A percentile compares a stretch with the other conserved stretches of the same genome.
Conservation (phyloP, 2,113 vertebrate species). For the Gnathochromis pfefferi region DNA sequence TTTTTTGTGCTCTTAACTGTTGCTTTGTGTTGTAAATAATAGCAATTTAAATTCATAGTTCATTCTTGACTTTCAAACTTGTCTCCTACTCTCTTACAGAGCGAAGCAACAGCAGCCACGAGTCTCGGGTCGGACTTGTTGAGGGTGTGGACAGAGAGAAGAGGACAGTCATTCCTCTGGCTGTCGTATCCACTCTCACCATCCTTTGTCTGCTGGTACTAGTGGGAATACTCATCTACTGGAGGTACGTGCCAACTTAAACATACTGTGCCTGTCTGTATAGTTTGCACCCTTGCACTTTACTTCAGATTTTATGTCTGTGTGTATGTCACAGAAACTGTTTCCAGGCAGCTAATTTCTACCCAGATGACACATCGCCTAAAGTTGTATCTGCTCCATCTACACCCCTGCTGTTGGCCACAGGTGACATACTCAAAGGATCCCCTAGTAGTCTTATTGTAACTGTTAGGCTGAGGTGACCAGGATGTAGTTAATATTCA, state of each 20-base stretch:
- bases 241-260: slow-evolving; percentile 81
- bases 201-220: slow-evolving; percentile 93
- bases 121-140: slow-evolving; percentile 89
- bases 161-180: slow-evolving; percentile 90
- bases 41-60: background rate
- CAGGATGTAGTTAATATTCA: background rate
- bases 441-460: background rate
- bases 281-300: background rate
- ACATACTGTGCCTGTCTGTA: background rate
- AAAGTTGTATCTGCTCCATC: slow-evolving; percentile 84
- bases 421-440: slow-evolving; percentile 72
- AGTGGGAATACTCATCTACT: slow-evolving; percentile 97
- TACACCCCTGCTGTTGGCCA: slow-evolving; percentile 83
- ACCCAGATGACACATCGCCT: slow-evolving; percentile 89
- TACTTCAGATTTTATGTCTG: background rate
- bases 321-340: slow-evolving; percentile 78
- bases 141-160: slow-evolving; percentile 82
- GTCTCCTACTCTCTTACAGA: slow-evolving; percentile 70
- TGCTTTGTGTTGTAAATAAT: background rate
- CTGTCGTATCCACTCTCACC: slow-evolving; percentile 92
- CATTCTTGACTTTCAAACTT: background rate
- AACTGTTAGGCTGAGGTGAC: background rate
- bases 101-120: slow-evolving; percentile 98
- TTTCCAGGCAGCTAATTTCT: slow-evolving; percentile 93
- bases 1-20: background rate